A percentile compares a stretch with the other conserved stretches of the same genome.
Conservation (phyloP, 2,888 invertebrate genomes). For the Listrodromus nycthemerus region DNA sequence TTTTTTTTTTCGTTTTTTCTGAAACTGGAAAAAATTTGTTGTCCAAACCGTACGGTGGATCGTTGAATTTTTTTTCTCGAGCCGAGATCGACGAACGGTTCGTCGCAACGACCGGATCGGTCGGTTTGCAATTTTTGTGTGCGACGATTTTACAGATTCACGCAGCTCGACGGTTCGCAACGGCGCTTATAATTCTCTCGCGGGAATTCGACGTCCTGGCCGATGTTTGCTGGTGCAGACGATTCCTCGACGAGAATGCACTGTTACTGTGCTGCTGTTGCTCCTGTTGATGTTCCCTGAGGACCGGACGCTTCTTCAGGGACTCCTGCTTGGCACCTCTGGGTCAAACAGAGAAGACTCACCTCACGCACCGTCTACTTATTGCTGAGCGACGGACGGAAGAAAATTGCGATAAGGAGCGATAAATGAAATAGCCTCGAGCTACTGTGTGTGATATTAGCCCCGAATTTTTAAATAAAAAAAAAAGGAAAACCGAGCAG, state of each 20-base stretch:
- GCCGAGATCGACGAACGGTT: conserved; percentile 7
- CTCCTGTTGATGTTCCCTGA: conserved; percentile 71
- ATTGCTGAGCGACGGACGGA: conserved; percentile 77
- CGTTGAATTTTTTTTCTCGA: conserved; percentile 32
- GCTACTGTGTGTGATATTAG: not conserved
- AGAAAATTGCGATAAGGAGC: conserved; percentile 67
- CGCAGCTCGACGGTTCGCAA: conserved; percentile 48
- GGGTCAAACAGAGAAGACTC: conserved; percentile 74
- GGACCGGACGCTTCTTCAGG: conserved; percentile 77
- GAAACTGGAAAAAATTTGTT: conserved; percentile 53
- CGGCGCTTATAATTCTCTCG: conserved; percentile 49
- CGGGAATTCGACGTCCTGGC: conserved; percentile 47
- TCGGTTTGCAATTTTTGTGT: not conserved
- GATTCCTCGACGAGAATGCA: conserved; percentile 69
- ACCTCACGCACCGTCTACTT: conserved; percentile 77
- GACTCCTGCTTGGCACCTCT: conserved; percentile 84
- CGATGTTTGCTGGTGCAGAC: conserved; percentile 39
- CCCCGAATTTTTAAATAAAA: not conserved
- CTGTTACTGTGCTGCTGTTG: conserved; percentile 48
- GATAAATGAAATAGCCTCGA: conserved; percentile 35
- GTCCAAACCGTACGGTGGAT: conserved; percentile 33
- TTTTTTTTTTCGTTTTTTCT: conserved; percentile 33
- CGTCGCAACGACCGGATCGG: not conserved
- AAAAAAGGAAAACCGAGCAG: not conserved
- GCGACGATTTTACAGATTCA: conserved; percentile 26